Conservation (phyloP, 2,113 vertebrate genomes). For the Abramis brama region DNA sequence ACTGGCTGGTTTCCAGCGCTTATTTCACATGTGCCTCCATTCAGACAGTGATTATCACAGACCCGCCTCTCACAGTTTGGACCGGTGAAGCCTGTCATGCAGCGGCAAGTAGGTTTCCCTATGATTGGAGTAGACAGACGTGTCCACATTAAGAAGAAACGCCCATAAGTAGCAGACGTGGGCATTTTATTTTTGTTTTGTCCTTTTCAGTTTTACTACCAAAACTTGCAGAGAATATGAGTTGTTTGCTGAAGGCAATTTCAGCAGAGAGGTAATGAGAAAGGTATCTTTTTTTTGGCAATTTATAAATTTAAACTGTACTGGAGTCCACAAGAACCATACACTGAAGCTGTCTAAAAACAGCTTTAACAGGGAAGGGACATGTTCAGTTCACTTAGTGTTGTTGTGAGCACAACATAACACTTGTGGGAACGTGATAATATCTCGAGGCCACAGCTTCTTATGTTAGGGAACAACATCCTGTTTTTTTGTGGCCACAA, state of each 20-base stretch:
- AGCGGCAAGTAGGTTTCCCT: constrained; percentile 95
- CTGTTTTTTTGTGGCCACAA: neutral
- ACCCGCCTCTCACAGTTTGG: constrained; percentile 87
- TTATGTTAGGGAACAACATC: neutral
- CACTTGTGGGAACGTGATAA: neutral
- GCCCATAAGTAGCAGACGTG: neutral
- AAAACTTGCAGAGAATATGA: constrained; percentile 6
- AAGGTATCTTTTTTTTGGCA: neutral
- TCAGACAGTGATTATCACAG: constrained; percentile 89
- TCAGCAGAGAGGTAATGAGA: neutral
- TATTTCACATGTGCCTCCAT: constrained; percentile 90
- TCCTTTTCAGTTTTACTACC: neutral
- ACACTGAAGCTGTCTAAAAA: neutral
- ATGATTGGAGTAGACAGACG: neutral
- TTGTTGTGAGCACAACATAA: neutral
- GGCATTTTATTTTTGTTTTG: neutral
- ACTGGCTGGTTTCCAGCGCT: constrained; percentile 91
- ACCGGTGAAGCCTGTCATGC: constrained; percentile 88
- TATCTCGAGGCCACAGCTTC: neutral
- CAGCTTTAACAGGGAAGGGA: neutral
- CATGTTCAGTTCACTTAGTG: neutral
- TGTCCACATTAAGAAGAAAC: neutral
- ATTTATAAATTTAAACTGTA: neutral
- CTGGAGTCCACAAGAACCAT: neutral
- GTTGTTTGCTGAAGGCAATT: neutral